Evolutionary conservation across 2,888 invertebrate genomes (phyloP).

Genomic region (Metellina segmentata): DNA sequence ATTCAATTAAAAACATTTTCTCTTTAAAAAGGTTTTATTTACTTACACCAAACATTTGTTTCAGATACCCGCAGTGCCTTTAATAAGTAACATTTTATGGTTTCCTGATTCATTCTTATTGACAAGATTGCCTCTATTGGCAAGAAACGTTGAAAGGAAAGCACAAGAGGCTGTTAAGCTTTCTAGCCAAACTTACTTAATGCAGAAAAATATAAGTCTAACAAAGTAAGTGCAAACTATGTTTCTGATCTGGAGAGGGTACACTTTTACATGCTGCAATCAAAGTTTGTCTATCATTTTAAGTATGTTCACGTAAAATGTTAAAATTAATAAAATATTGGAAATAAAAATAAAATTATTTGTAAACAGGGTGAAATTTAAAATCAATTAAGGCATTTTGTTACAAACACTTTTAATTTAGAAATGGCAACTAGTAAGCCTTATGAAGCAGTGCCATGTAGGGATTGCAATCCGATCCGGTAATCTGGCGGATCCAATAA

Average conservation of each 20-base stretch:
- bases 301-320: too few relatives aligned
- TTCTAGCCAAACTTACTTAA: conserved; percentile 81
- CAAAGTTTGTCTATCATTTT: background rate
- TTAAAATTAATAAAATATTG: too few relatives aligned
- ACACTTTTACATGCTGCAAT: too few relatives aligned
- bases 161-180: conserved; percentile 81
- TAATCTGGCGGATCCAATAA: too few relatives aligned
- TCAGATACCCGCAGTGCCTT: conserved; percentile 88
- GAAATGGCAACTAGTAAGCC: too few relatives aligned
- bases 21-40: background rate
- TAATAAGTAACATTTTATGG: conserved; percentile 92
- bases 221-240: conserved; percentile 80
- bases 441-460: too few relatives aligned
- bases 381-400: too few relatives aligned
- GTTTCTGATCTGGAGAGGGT: background rate
- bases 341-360: too few relatives aligned
- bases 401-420: too few relatives aligned
- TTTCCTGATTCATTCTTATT: conserved; percentile 90
- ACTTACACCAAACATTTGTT: conserved; percentile 7
- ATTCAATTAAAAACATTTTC: background rate
- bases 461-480: too few relatives aligned
- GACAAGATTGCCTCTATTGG: conserved; percentile 84
- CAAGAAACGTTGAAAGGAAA: conserved; percentile 83
- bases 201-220: conserved; percentile 83
- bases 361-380: too few relatives aligned